Evolutionary conservation across 2,888 invertebrate genomes (phyloP), one percentile per base, ranked within the genome.

Genomic region (Abscondita cerata): DNA sequence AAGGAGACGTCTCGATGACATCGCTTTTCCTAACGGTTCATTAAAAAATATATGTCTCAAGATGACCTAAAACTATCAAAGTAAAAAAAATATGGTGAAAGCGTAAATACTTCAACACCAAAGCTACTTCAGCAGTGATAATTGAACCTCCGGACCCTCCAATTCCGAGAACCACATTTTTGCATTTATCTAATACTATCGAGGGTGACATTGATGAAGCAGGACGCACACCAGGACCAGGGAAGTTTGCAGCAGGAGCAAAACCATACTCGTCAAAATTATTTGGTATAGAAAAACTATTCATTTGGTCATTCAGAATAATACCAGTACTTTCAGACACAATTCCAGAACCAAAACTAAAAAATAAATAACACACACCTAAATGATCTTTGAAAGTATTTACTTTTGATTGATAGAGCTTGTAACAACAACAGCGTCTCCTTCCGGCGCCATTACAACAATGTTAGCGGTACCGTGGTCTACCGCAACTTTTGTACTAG

Each of bases 381-480:
- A 25, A 25, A 25, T 25, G n/a, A n/a, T n/a, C n/a, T n/a, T n/a
- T n/a, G n/a, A n/a, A n/a, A 18, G 6, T 41, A 80, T 87, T 85
- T 81, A 95, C 94, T 90, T 88, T 66, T 86, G 84, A 78, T 98
- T 98, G 11, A 98, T 86, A 11, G 96, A 94, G 73, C 93, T 92
- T 0, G 98, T 98, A 11, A 90, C 89, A 0, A 95, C 87, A 9
- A 97, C 91, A 2, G 93, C 97, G 80, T 96, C 93, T 13, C 97
- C 98, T 75, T 94, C 89, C 0, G 89, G 87, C 2, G 90, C 90
- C 33, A 97, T 71, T 2, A 96, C 88, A 0, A 91, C 88, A 11
- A 96, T 84, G 73, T 98, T 96, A 0, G 95, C 91, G 0, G 98
- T 98, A 56, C 98, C 97, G 74, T 92, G 90, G 78, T 92, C 91